phyloP scores from a whole-genome alignment of 2,888 invertebrate genomes.

The Calliphora vomitoria region DNA sequence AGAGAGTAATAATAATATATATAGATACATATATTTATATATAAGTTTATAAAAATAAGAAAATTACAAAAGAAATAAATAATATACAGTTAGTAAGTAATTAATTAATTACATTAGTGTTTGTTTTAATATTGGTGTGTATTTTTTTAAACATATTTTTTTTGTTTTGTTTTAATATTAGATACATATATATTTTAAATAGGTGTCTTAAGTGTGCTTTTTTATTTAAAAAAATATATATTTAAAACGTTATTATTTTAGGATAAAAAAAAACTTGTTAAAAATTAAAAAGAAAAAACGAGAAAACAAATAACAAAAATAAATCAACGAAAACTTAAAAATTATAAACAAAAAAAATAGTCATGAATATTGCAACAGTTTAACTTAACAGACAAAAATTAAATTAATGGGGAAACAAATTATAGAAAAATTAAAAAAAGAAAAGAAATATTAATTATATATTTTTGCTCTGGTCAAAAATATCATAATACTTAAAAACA shows the following conservation, averaged over 20 bases:
- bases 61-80: slow-evolving; percentile 72
- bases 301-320: slow-evolving; percentile 63
- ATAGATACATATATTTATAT: slow-evolving; percentile 10
- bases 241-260: slow-evolving; percentile 18
- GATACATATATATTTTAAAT: slow-evolving; percentile 13
- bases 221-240: slow-evolving; percentile 22
- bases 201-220: slow-evolving; percentile 64
- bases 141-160: slow-evolving; percentile 29
- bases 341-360: slow-evolving; percentile 48
- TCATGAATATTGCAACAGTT: slow-evolving; percentile 72
- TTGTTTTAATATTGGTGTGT: slow-evolving; percentile 50
- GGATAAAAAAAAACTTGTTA: slow-evolving; percentile 42
- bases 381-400: slow-evolving; percentile 46
- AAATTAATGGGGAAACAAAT: slow-evolving; percentile 57
- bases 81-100: slow-evolving; percentile 71
- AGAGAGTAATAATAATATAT: slow-evolving; percentile 53
- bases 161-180: slow-evolving; percentile 18
- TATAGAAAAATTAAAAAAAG: slow-evolving; percentile 53
- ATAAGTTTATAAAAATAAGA: slow-evolving; percentile 60
- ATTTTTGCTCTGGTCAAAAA: slow-evolving; percentile 84
- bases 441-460: slow-evolving; percentile 79
- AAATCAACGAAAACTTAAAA: slow-evolving; percentile 60
- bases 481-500: slow-evolving; percentile 80
- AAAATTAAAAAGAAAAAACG: slow-evolving; percentile 46
- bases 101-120: slow-evolving; percentile 54